Percentiles rank a stretch among this genome's conserved stretches.
These are phyloP conservation scores for Apamea epomidion DNA, from an alignment of 2,888 invertebrate genomes.

Conservation along the genomic window DNA sequence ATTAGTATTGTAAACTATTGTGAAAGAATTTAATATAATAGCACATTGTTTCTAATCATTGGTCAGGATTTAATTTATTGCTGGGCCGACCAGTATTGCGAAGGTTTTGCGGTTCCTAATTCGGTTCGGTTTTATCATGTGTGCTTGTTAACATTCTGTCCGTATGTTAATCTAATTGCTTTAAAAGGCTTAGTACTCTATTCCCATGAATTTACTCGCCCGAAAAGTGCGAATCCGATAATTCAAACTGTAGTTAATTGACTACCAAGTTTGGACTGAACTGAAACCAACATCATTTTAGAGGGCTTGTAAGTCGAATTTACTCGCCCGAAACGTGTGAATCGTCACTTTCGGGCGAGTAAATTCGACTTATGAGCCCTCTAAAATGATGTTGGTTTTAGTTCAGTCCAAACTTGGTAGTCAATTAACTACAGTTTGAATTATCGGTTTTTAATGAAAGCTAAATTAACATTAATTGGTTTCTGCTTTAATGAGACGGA, in stretches of 20 bases:
- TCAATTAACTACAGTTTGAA: constrained; percentile 8
- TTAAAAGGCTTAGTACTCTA: no score
- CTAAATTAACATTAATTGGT: constrained; percentile 16
- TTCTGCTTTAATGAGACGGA: constrained; percentile 5
- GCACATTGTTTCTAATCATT: constrained; percentile 37
- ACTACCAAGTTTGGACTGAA: constrained; percentile 2
- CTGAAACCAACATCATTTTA: background rate
- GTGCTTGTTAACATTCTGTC: constrained; percentile 4
- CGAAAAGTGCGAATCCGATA: background rate
- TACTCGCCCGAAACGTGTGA: no score
- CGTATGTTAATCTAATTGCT: constrained; percentile 19
- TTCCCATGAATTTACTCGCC: no score
- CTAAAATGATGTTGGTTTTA: background rate
- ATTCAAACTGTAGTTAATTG: constrained; percentile 10
- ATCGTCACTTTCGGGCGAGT: no score
- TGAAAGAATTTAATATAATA: constrained; percentile 50
- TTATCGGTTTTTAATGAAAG: constrained; percentile 20
- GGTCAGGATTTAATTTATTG: constrained; percentile 34
- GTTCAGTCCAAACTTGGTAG: constrained; percentile 1
- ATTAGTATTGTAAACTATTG: constrained; percentile 37
- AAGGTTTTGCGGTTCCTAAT: constrained; percentile 6
- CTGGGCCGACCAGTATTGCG: background rate
- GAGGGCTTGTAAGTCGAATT: no score
- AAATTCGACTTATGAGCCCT: no score
- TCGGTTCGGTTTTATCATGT: background rate